A percentile compares a stretch with the other conserved stretches of the same genome.
These are phyloP conservation scores for Microchirus variegatus DNA, from an alignment of 2,797 vertebrate species.

Conservation along the genomic window DNA sequence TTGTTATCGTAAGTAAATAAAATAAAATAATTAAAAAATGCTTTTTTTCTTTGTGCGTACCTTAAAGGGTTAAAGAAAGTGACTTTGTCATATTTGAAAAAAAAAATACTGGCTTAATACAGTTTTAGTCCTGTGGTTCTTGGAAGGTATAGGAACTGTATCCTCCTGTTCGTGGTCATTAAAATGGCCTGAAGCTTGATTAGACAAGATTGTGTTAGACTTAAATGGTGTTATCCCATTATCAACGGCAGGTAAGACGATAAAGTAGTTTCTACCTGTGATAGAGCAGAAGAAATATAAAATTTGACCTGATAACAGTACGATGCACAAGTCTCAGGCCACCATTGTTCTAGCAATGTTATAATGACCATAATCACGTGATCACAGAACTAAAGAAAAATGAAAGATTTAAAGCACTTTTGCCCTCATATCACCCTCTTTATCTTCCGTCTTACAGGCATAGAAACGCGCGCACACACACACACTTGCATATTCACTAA, in stretches of 20 bases:
- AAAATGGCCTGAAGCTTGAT: slow-evolving; percentile 38
- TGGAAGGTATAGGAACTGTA: neutral
- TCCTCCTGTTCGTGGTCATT: slow-evolving; percentile 6
- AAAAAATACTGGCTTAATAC: neutral
- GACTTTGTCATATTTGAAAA: slow-evolving; percentile 8
- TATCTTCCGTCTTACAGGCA: slow-evolving; percentile 44
- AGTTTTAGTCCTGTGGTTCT: neutral
- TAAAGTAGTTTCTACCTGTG: slow-evolving; percentile 33
- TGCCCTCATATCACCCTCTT: slow-evolving; percentile 15
- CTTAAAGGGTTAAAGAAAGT: no score
- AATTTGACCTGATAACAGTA: no score
- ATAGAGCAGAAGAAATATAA: neutral
- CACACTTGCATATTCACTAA: slow-evolving; percentile 18
- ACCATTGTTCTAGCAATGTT: no score
- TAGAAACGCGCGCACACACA: slow-evolving; percentile 10
- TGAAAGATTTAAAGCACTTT: neutral
- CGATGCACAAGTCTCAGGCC: no score
- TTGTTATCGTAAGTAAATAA: no score
- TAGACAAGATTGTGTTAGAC: slow-evolving; percentile 27
- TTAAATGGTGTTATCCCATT: slow-evolving; percentile 40
- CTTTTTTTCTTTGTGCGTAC: no score
- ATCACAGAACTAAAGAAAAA: no score
- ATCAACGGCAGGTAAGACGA: slow-evolving; percentile 26
- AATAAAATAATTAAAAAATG: no score
- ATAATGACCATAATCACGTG: no score